Conservation (phyloP, 2,113 vertebrate genomes). For the Eptesicus fuscus region DNA sequence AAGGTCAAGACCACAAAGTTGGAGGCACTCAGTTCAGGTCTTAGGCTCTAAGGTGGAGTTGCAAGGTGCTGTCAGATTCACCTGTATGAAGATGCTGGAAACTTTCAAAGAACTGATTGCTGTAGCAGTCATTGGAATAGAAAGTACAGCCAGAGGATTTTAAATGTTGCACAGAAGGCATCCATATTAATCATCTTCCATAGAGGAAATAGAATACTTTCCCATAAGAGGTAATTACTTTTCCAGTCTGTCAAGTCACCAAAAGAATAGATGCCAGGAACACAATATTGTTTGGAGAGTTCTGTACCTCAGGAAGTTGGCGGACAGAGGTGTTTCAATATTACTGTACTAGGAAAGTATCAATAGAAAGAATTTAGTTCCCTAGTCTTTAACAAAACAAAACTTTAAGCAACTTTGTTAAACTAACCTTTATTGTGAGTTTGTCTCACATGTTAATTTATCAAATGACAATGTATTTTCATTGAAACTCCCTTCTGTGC, state of each 20-base stretch:
- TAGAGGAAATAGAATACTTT: background rate
- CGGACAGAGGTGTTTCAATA: background rate
- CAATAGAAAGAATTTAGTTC: background rate
- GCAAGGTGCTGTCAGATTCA: background rate
- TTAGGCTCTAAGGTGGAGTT: background rate
- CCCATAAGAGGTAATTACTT: background rate
- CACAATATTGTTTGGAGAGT: background rate
- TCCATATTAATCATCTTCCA: background rate
- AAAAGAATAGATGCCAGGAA: background rate
- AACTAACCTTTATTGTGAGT: background rate
- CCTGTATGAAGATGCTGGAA: background rate
- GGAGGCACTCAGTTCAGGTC: background rate
- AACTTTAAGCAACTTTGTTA: background rate
- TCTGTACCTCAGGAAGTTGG: background rate
- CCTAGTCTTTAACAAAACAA: background rate
- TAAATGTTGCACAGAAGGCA: background rate
- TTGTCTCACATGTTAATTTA: constrained; percentile 25
- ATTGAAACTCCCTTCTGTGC: background rate
- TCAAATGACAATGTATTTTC: constrained; percentile 37
- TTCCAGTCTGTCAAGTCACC: background rate
- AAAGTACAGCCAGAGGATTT: background rate
- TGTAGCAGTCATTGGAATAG: background rate
- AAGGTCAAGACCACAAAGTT: background rate
- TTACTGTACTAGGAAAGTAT: background rate
- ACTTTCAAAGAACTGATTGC: background rate